Evolutionary conservation across 1,140 invertebrate species (phyloP), one percentile per base, ranked within the genome.

Genomic region (Scylla paramamosain): DNA sequence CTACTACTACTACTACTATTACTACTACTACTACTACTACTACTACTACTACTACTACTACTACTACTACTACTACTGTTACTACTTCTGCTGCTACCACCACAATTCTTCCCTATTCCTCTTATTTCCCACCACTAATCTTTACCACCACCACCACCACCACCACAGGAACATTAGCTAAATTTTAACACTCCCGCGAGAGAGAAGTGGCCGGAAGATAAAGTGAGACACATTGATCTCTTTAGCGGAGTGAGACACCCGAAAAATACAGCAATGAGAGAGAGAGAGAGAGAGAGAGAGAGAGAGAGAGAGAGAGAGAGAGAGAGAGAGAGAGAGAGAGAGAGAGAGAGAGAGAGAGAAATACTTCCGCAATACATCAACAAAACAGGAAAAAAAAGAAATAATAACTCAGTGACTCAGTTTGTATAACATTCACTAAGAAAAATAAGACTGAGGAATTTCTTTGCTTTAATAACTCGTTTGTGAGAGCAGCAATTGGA

Each of bases 211-310:
- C n/a, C 67, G 25, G 67, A 77, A 77, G 67, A 77, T 77, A n/a
- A 77, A 77, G 67, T n/a, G n/a, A 77, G 67, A 77, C 67, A 77
- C 67, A 77, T 77, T 77, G 67, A 77, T 77, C 67, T 77, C 67
- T 77, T 77, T 77, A 77, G 67, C 25, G 8, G 67, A 77, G 67
- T n/a, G 67, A 77, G 67, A 77, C 67, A n/a, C 16, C 20, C 20
- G 67, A 77, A 77, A 77, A 77, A 77, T 77, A 77, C 67, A 77
- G 8, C 8, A n/a, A 77, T 67, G 25, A n/a, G 67, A n/a, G 67
- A n/a, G 67, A n/a, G 67, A n/a, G 16, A 77, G 67, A 77, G 67
- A 77, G 67, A 77, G 67, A 77, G 67, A 77, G 67, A 77, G 67
- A 77, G 67, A 77, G n/a, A n/a, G 6, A n/a, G 20, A n/a, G 20